A percentile compares a stretch with the other conserved stretches of the same genome.
phyloP scores from a whole-genome alignment of 2,888 invertebrate genomes.

The Marasmarcha lunaedactyla region DNA sequence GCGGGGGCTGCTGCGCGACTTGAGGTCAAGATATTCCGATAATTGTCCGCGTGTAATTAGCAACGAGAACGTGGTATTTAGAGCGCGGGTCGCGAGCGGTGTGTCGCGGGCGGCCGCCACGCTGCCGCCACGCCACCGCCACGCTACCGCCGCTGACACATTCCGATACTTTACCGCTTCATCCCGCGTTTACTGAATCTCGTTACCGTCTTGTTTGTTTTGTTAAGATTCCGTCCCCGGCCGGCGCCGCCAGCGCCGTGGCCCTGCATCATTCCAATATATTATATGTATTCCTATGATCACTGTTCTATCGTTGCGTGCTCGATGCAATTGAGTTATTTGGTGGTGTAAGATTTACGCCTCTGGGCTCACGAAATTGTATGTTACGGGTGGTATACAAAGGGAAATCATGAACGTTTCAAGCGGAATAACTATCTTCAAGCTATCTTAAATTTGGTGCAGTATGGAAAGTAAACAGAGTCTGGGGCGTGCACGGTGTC shows the following conservation, averaged over 20 bases:
- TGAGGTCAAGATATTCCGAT: slow-evolving; percentile 38
- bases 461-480: slow-evolving; percentile 26
- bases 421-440: slow-evolving; percentile 19
- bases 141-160: slow-evolving; percentile 43
- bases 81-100: slow-evolving; percentile 38
- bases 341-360: slow-evolving; percentile 1
- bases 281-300: slow-evolving; percentile 61
- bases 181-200: slow-evolving; percentile 65
- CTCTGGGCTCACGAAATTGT: slow-evolving; percentile 21
- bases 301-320: slow-evolving; percentile 32
- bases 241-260: slow-evolving; percentile 63
- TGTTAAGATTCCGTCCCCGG: slow-evolving; percentile 61
- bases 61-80: slow-evolving; percentile 33
- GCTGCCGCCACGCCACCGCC: slow-evolving; percentile 49
- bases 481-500: slow-evolving; percentile 52
- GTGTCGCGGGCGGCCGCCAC: slow-evolving; percentile 35
- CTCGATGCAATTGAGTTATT: slow-evolving; percentile 53
- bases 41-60: slow-evolving; percentile 53
- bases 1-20: slow-evolving; percentile 21
- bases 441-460: slow-evolving; percentile 31
- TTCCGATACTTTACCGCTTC: slow-evolving; percentile 68
- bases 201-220: slow-evolving; percentile 69
- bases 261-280: slow-evolving; percentile 55
- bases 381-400: slow-evolving; percentile 35
- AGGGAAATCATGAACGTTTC: slow-evolving; percentile 27